phyloP scores from a whole-genome alignment of 2,113 vertebrate genomes.

The Tupaia chinensis region DNA sequence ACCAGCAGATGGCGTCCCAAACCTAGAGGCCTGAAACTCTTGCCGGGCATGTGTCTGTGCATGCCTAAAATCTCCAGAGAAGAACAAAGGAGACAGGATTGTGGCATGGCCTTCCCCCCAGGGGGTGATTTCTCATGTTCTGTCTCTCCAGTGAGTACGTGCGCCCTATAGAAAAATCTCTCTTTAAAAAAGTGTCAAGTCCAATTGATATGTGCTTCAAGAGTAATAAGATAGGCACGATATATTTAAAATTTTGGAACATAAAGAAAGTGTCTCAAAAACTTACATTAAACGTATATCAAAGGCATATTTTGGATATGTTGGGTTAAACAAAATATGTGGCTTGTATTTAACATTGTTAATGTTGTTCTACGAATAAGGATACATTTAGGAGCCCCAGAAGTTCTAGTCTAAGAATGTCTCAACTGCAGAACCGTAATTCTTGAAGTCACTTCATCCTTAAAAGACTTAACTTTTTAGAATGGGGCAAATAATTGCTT shows the following conservation, averaged over 20 bases:
- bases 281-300: neutral
- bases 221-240: neutral
- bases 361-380: neutral
- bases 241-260: neutral
- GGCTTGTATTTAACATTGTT: neutral
- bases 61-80: no score
- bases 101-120: no score
- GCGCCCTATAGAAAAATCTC: no score
- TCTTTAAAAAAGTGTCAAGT: neutral
- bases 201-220: neutral
- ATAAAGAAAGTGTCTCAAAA: conserved; percentile 11
- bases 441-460: neutral
- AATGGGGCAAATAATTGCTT: neutral
- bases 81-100: no score
- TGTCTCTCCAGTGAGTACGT: no score
- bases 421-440: neutral
- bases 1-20: no score
- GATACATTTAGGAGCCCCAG: neutral
- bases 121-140: no score
- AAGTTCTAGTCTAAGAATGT: neutral
- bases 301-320: neutral
- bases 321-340: neutral
- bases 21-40: no score
- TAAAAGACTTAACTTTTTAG: conserved; percentile 11
- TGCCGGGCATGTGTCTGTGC: no score